phyloP scores from a whole-genome alignment of 92 coral and sea anemone species.

The Zoanthus gigantus region DNA sequence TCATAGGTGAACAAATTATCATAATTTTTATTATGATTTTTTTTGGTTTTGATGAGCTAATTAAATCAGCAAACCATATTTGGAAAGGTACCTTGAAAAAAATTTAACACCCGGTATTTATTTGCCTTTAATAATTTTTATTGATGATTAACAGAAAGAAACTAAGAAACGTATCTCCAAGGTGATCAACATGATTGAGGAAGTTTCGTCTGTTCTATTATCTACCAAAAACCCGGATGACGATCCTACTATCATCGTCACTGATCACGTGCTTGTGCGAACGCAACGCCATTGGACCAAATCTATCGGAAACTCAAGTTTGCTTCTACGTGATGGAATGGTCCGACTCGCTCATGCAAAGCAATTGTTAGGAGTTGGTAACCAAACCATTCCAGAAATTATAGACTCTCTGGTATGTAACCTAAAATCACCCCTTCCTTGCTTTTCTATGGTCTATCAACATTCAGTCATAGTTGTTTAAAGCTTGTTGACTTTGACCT shows the following conservation, averaged over 20 bases:
- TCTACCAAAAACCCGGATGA: conserved; percentile 35
- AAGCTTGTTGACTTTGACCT: too few relatives aligned
- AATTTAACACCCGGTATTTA: not conserved
- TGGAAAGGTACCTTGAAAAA: too few relatives aligned
- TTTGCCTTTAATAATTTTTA: not conserved
- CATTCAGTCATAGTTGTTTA: too few relatives aligned
- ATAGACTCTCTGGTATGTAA: conserved; percentile 34
- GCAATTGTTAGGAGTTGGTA: conserved; percentile 13
- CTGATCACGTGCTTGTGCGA: conserved; percentile 38
- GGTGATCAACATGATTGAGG: conserved; percentile 38
- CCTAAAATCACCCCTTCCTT: too few relatives aligned
- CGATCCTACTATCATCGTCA: conserved; percentile 7
- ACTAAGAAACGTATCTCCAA: conserved; percentile 11
- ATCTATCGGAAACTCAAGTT: conserved; percentile 27
- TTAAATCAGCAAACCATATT: too few relatives aligned
- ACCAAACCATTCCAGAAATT: conserved; percentile 17
- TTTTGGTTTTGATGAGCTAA: too few relatives aligned
- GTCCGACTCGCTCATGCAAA: conserved; percentile 20
- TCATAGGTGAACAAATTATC: too few relatives aligned
- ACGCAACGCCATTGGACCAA: conserved; percentile 37
- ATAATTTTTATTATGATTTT: too few relatives aligned
- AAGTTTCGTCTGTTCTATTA: conserved; percentile 22
- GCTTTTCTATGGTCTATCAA: not conserved
- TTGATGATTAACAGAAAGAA: conserved; percentile 17
- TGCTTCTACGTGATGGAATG: conserved; percentile 41